A percentile compares a stretch with the other conserved stretches of the same genome.
Conservation (phyloP, 2,888 invertebrate species). For the Dromius quadrimaculatus region DNA sequence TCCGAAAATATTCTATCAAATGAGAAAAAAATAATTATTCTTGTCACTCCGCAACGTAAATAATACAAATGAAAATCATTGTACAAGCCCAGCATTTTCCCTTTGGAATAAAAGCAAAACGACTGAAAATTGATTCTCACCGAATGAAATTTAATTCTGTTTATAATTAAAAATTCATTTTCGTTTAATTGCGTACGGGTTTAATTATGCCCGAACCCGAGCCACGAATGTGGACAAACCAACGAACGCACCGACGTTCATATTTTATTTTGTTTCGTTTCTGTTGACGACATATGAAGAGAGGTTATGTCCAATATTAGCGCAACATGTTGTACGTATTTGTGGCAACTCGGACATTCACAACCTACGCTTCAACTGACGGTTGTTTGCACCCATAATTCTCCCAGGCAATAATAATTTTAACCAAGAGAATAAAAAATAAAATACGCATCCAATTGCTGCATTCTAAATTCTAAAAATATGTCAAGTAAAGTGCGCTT, state of each 20-base stretch:
- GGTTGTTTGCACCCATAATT: not conserved
- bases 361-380: no score
- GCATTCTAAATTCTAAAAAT: no score
- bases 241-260: slow-evolving; percentile 12
- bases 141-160: slow-evolving; percentile 43
- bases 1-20: not conserved
- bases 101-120: not conserved
- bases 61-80: slow-evolving; percentile 4
- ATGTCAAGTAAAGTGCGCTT: no score
- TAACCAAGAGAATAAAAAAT: no score
- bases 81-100: not conserved
- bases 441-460: no score
- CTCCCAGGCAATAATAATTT: no score
- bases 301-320: slow-evolving; percentile 2
- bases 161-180: slow-evolving; percentile 44
- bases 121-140: slow-evolving; percentile 35
- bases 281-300: not conserved
- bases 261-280: slow-evolving; percentile 20
- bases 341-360: not conserved
- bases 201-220: no score
- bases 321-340: slow-evolving; percentile 27
- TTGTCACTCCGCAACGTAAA: not conserved
- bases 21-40: no score
- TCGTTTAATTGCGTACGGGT: slow-evolving; percentile 12
- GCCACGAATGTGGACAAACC: not conserved